A percentile compares a stretch with the other conserved stretches of the same genome.
phyloP scores from a whole-genome alignment of 2,888 invertebrate species.

The Drosophila algonquin region DNA sequence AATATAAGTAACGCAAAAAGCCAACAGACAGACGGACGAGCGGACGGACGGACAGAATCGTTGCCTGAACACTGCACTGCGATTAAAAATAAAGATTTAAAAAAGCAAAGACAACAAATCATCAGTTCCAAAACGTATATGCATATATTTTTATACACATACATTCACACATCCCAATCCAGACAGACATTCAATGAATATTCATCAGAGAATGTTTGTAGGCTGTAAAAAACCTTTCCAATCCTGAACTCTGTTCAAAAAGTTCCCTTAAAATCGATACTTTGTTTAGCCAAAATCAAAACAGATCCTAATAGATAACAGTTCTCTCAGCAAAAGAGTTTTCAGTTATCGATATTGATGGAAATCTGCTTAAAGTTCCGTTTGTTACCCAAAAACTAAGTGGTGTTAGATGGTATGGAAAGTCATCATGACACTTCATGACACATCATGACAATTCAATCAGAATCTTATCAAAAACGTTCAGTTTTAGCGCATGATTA shows the following conservation, averaged over 20 bases:
- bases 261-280: conserved; percentile 1
- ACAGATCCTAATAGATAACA: too few relatives aligned
- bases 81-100: conserved; percentile 50
- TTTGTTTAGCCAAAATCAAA: neutral
- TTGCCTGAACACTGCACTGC: conserved; percentile 30
- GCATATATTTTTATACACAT: conserved; percentile 2
- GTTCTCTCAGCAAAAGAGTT: too few relatives aligned
- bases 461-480: too few relatives aligned
- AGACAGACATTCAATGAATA: neutral
- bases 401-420: too few relatives aligned
- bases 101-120: conserved; percentile 26
- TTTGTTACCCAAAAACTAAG: too few relatives aligned
- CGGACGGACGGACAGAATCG: conserved; percentile 14
- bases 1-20: conserved; percentile 29
- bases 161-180: neutral
- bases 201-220: neutral
- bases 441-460: too few relatives aligned
- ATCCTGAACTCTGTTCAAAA: neutral
- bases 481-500: too few relatives aligned
- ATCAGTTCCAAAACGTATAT: conserved; percentile 3
- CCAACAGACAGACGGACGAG: neutral
- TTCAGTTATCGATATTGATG: too few relatives aligned
- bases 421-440: too few relatives aligned
- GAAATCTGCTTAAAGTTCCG: too few relatives aligned
- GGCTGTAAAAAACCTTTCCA: conserved; percentile 17